phyloP scores from a whole-genome alignment of 2,888 invertebrate genomes.

The Drosophila niveifrons region DNA sequence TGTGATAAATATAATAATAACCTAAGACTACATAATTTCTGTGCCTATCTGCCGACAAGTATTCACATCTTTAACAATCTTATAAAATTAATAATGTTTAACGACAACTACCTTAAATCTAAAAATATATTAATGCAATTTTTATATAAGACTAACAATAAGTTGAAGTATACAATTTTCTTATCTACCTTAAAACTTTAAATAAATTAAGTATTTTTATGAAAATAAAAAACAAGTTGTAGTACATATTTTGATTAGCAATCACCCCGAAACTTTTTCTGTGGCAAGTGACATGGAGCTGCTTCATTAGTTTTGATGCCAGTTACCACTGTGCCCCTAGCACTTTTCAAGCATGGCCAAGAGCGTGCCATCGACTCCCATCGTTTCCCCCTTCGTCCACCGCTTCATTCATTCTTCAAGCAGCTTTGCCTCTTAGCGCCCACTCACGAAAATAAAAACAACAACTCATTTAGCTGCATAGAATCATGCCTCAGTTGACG shows the following conservation, averaged over 20 bases:
- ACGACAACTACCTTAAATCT: too few species aligned
- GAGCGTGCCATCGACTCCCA: conserved; percentile 42
- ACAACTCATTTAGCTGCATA: conserved; percentile 78
- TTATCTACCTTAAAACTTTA: too few species aligned
- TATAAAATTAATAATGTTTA: too few species aligned
- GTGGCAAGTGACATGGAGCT: not conserved
- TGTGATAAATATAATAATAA: too few species aligned
- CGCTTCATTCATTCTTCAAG: not conserved
- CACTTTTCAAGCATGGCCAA: conserved; percentile 49
- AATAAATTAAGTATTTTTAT: not conserved
- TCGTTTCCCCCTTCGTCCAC: not conserved
- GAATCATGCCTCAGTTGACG: conserved; percentile 78
- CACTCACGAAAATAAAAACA: conserved; percentile 61
- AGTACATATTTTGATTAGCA: not conserved
- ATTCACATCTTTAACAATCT: too few species aligned
- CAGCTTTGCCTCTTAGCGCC: conserved; percentile 37
- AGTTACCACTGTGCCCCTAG: conserved; percentile 46
- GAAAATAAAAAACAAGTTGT: not conserved
- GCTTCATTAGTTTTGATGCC: conserved; percentile 43
- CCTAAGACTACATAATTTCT: too few species aligned
- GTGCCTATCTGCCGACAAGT: too few species aligned
- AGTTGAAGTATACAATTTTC: too few species aligned
- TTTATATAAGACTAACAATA: too few species aligned
- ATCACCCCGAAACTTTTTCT: not conserved
- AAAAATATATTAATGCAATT: too few species aligned